These are phyloP conservation scores for Chiropotes sagulatus DNA, from an alignment of 2,797 vertebrate genomes.

Conservation along the genomic window DNA sequence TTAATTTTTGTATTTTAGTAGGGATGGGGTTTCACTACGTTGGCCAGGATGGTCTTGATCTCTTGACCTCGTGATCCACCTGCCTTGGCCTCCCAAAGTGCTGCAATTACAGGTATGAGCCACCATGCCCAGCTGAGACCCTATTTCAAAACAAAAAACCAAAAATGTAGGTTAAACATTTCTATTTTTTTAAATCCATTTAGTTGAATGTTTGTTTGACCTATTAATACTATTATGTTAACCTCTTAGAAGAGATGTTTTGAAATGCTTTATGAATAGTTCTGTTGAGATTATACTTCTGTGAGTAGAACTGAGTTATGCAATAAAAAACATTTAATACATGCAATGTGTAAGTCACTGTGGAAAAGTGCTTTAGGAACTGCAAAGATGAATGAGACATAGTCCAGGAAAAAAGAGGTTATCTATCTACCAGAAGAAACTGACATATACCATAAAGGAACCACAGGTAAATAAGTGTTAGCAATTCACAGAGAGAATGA, in stretches of 20 bases:
- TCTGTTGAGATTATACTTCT: not conserved
- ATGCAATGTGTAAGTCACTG: not conserved
- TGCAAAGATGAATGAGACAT: not conserved
- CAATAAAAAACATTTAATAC: not conserved
- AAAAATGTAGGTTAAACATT: not conserved
- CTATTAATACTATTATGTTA: slow-evolving; percentile 22
- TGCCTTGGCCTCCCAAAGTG: not conserved
- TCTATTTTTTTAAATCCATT: not conserved
- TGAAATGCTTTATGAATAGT: not conserved
- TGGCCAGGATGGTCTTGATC: not conserved
- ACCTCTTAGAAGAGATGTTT: not conserved
- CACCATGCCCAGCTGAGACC: not conserved
- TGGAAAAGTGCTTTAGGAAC: not conserved
- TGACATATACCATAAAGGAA: not conserved
- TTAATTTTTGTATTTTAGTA: too few species aligned
- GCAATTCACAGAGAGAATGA: not conserved
- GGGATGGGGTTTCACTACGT: not conserved
- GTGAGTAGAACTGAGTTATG: not conserved
- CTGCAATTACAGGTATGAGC: not conserved
- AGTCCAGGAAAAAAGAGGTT: not conserved
- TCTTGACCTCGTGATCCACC: not conserved
- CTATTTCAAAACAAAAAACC: not conserved
- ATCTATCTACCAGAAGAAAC: not conserved
- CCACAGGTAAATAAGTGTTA: not conserved
- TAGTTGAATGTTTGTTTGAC: slow-evolving; percentile 2